Evolutionary conservation across 2,797 vertebrate genomes (phyloP), one percentile per base, ranked within the genome.

Genomic region (Channallabes apus): DNA sequence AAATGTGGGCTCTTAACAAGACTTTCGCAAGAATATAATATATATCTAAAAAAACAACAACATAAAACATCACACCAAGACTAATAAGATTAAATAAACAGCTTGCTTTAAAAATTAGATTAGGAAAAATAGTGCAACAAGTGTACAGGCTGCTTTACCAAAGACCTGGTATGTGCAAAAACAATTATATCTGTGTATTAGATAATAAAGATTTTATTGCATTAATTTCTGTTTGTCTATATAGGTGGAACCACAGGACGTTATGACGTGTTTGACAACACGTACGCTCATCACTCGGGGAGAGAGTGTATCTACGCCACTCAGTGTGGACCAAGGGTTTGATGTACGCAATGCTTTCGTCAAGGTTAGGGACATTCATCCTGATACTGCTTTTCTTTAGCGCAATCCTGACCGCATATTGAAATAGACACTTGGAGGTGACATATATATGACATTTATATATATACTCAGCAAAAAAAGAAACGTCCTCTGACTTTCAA

Each of bases 331-430:
- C 35, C 98, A 99, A 88, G 98, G 97, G 0, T 93, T 98, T 88
- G 98, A 99, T 0, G 98, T 99, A n/a, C 95, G 98, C 0, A 97
- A 99, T 0, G 98, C 98, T 80, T 99, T 99, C 7, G 97, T 99
- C 78, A 99, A 99, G 97, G 98, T 87, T 61, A 14, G 86, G 67
- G 7, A 59, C 22, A 11, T 86, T 65, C n/a, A 29, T 80, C 8
- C 41, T 80, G 35, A 24, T 65, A 18, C 22, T 64, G 24, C n/a
- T 51, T 75, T 73, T 27, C 29, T 67, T 29, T 65, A 56, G 11
- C 3, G 41, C 35, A 41, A 38, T 27, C 9, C 8, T 29, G 38
- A 65, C 61, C n/a, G 27, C 32, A 79, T 7, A 62, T 79, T 32
- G 11, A 78, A 78, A 22, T 38, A 59, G 35, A 61, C 38, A 59